A percentile compares a stretch with the other conserved stretches of the same genome.
Conservation (phyloP, 1,140 invertebrate genomes). For the Thalassaphorura encarpata region DNA sequence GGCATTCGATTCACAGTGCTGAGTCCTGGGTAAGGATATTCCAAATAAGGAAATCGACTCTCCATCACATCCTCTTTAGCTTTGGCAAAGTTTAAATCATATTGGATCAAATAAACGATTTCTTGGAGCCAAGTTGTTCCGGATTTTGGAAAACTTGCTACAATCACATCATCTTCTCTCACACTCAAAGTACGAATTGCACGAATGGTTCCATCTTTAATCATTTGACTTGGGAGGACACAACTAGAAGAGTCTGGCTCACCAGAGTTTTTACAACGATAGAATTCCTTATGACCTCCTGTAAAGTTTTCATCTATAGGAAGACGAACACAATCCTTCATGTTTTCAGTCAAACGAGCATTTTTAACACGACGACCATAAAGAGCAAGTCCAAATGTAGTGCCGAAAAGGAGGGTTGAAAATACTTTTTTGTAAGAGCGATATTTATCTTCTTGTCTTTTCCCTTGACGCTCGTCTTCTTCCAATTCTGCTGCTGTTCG, state of each 20-base stretch:
- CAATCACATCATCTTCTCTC: conserved; percentile 16
- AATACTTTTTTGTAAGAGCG: conserved; percentile 26
- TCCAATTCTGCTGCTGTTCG: neutral
- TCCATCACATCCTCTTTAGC: conserved; percentile 38
- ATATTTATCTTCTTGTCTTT: neutral
- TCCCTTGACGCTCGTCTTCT: neutral
- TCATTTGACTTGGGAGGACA: conserved; percentile 18
- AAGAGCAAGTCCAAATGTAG: conserved; percentile 8
- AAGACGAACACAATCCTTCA: conserved; percentile 10
- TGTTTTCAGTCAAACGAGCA: conserved; percentile 10
- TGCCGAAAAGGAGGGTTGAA: conserved; percentile 18
- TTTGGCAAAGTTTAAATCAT: conserved; percentile 37
- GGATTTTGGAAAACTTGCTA: conserved; percentile 30
- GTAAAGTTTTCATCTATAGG: conserved; percentile 14
- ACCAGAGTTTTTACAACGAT: neutral
- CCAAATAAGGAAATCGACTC: conserved; percentile 45
- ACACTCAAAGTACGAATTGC: conserved; percentile 7
- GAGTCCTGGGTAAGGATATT: conserved; percentile 42
- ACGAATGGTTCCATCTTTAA: conserved; percentile 24
- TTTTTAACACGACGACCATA: conserved; percentile 6
- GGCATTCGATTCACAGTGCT: neutral
- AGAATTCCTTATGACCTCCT: conserved; percentile 15
- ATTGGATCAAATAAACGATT: conserved; percentile 42
- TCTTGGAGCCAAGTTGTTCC: conserved; percentile 47
- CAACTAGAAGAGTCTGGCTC: neutral